Base-by-base conservation (phyloP, 2,797 vertebrate genomes). In the Tamandua tetradactyla region DNA sequence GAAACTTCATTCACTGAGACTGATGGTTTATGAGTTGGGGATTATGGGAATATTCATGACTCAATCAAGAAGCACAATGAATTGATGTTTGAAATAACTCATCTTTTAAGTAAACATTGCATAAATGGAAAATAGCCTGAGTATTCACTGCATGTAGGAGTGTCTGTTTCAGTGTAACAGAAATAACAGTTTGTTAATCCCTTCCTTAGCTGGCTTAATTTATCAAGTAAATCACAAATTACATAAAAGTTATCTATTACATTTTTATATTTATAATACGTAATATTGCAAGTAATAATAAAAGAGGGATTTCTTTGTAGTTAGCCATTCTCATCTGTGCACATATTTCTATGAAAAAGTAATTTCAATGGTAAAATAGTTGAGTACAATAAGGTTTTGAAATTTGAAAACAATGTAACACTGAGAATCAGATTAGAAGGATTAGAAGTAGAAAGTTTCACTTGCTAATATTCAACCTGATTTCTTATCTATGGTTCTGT, bases 21-120 rank as follows among this genome's bases (percentile, higher is more conserved):
- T 95, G 71, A 64, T 93, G 98, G 98, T 98, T 99, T 98, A 98
- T 98, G 98, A 98, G 92, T 93, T 98, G 98, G 97, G 98, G 99
- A 99, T 99, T 99, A 99, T 99, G 98, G 98, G 99, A 99, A 99
- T 99, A 99, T 99, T 99, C 99, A 99, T 99, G 99, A 98, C 98
- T 97, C 98, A 98, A 99, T 99, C 99, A 99, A 99, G 99, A 98
- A 97, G 97, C 97, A 98, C 98, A 98, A 98, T 98, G 98, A 99
- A 98, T 99, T 98, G 98, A 98, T 98, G 98, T 99, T 98, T 99
- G 99, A 99, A 98, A 98, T 98, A 98, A 98, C 98, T 99, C 99
- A 99, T 99, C 99, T 99, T 98, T 99, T 99, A 98, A 98, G 99
- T 99, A 99, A 99, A 99, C 99, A 99, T 52, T 30, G 95, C 92